These are phyloP conservation scores for Panzeria rudis DNA, from an alignment of 2,888 invertebrate species.

Conservation along the genomic window DNA sequence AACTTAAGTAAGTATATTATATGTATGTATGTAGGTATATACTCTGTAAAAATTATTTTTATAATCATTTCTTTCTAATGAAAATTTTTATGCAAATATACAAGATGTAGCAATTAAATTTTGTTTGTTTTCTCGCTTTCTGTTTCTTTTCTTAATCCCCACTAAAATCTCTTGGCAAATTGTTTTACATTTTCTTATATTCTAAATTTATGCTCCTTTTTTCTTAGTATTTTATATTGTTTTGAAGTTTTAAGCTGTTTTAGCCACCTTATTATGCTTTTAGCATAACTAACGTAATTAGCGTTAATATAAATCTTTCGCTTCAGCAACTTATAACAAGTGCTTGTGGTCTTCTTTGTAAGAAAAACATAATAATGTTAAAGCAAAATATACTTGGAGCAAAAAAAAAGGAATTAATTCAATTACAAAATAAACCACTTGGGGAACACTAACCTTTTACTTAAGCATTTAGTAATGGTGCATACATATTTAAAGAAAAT, in stretches of 20 bases:
- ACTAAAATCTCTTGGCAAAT: conserved; percentile 31
- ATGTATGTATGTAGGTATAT: background rate
- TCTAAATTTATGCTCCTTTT: conserved; percentile 21
- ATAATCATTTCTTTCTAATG: conserved; percentile 21
- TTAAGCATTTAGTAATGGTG: background rate
- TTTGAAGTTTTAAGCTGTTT: conserved; percentile 67
- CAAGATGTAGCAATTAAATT: conserved; percentile 43
- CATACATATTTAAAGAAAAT: conserved; percentile 3
- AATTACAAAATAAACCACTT: conserved; percentile 53
- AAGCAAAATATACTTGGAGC: conserved; percentile 5
- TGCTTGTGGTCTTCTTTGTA: conserved; percentile 47
- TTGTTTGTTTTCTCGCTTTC: conserved; percentile 15
- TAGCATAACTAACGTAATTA: conserved; percentile 70
- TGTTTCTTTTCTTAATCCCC: conserved; percentile 2
- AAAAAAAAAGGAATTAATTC: conserved; percentile 43
- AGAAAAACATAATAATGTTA: conserved; percentile 4
- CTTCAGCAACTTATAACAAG: conserved; percentile 62
- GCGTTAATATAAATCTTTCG: conserved; percentile 67
- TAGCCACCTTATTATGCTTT: conserved; percentile 68
- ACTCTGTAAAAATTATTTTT: conserved; percentile 15
- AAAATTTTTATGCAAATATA: conserved; percentile 28
- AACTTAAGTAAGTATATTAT: background rate
- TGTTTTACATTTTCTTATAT: conserved; percentile 24
- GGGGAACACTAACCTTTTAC: conserved; percentile 52
- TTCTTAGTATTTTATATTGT: conserved; percentile 29